A percentile compares a stretch with the other conserved stretches of the same genome.
phyloP scores from a whole-genome alignment of 2,113 vertebrate species.

The Carassius carassius region DNA sequence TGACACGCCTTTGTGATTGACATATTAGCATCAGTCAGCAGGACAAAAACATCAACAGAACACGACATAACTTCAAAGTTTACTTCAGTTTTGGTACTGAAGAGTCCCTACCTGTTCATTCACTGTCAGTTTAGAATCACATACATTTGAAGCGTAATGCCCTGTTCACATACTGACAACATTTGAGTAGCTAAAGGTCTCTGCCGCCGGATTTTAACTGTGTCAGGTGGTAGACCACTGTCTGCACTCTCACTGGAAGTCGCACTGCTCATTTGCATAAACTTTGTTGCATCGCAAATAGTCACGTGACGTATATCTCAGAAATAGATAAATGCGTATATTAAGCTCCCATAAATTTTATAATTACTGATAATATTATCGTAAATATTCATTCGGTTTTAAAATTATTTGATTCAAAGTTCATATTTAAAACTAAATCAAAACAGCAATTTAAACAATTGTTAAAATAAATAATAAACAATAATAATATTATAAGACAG shows the following conservation, averaged over 20 bases:
- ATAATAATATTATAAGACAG: conserved; percentile 23
- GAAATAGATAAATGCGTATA: background rate
- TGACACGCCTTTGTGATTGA: too few relatives aligned
- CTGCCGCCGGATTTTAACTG: background rate
- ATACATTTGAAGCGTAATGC: background rate
- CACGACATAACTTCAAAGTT: too few relatives aligned
- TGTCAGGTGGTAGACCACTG: background rate
- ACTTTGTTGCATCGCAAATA: background rate
- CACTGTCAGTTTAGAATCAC: background rate
- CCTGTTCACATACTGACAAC: background rate
- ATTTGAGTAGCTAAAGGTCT: background rate
- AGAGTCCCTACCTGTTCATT: background rate
- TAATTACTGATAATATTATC: background rate
- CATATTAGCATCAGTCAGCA: too few relatives aligned
- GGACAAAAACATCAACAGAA: too few relatives aligned
- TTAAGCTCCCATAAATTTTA: background rate
- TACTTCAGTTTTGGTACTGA: background rate
- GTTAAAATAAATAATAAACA: background rate
- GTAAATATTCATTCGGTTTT: too few relatives aligned
- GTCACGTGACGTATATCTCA: background rate
- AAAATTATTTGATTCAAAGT: too few relatives aligned
- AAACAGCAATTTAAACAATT: background rate
- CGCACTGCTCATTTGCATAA: background rate
- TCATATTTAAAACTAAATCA: too few relatives aligned
- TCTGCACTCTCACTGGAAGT: background rate